These are phyloP conservation scores for Malaclemys terrapin DNA, from an alignment of 2,113 vertebrate genomes.

Conservation along the genomic window DNA sequence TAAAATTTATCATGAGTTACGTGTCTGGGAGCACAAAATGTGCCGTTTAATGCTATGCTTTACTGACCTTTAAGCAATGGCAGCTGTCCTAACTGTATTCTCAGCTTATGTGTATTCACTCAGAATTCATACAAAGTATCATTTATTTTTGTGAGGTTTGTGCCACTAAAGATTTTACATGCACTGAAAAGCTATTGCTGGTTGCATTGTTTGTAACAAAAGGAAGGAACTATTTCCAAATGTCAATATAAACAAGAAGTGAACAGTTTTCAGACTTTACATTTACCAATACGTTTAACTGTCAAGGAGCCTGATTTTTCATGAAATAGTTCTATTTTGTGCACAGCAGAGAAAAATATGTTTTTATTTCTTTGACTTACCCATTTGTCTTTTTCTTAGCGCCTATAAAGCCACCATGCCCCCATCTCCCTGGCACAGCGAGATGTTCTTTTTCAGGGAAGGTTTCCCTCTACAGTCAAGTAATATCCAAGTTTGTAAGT, in stretches of 20 bases:
- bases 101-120: conserved; percentile 72
- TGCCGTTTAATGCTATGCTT: conserved; percentile 65
- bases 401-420: background rate
- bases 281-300: conserved; percentile 14
- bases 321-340: background rate
- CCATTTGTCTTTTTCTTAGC: background rate
- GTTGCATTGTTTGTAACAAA: background rate
- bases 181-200: conserved; percentile 28
- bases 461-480: conserved; percentile 54
- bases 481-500: conserved; percentile 56
- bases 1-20: conserved; percentile 66
- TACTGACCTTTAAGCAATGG: conserved; percentile 79
- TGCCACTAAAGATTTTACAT: conserved; percentile 45
- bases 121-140: conserved; percentile 72
- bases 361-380: background rate
- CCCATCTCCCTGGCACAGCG: conserved; percentile 13
- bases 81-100: conserved; percentile 74
- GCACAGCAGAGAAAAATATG: background rate
- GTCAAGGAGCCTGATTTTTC: conserved; percentile 12
- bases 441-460: conserved; percentile 44
- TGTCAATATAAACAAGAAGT: conserved; percentile 30
- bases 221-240: conserved; percentile 49
- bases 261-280: background rate
- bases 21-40: conserved; percentile 63
- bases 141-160: conserved; percentile 65